phyloP scores from a whole-genome alignment of 2,888 invertebrate genomes.

The Sipha maydis region DNA sequence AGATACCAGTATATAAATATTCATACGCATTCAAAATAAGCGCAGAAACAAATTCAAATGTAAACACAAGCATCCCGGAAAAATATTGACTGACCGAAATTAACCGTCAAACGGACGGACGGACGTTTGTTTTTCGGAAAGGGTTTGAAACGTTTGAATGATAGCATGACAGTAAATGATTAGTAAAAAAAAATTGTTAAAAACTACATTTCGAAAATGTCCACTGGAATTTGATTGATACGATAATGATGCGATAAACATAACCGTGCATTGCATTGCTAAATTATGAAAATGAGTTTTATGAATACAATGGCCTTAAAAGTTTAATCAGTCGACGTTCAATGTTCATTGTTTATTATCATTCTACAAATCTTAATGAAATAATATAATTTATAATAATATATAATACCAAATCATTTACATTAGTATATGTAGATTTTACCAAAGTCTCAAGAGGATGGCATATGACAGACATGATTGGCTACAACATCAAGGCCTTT shows the following conservation, averaged over 20 bases:
- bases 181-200: neutral
- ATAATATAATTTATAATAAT: neutral
- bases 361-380: neutral
- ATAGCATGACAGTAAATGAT: neutral
- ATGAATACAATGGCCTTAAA: neutral
- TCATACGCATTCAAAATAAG: neutral
- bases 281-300: neutral
- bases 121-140: conserved; percentile 47
- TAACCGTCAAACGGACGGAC: conserved; percentile 45
- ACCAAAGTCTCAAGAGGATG: no score
- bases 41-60: conserved; percentile 14
- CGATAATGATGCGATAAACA: neutral
- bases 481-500: no score
- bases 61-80: conserved; percentile 9
- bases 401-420: no score
- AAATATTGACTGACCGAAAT: conserved; percentile 57
- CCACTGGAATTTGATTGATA: conserved; percentile 43
- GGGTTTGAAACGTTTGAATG: conserved; percentile 32
- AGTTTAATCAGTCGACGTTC: neutral
- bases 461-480: no score
- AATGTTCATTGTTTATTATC: neutral
- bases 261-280: neutral
- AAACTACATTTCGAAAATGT: conserved; percentile 47
- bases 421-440: no score
- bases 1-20: neutral